These are phyloP conservation scores for Thera britannica DNA, from an alignment of 2,888 invertebrate species.

Conservation along the genomic window DNA sequence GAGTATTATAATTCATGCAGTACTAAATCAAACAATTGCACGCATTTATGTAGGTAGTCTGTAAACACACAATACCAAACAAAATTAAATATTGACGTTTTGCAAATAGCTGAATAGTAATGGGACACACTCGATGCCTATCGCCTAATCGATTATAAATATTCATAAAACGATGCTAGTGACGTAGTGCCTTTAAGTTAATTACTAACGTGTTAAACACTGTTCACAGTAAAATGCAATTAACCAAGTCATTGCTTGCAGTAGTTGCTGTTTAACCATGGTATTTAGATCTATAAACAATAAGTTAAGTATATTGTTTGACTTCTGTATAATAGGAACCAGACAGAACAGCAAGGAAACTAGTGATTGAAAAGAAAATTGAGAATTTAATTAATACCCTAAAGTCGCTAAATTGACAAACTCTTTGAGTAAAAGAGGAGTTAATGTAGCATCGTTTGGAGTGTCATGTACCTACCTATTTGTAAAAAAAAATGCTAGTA, in stretches of 20 bases:
- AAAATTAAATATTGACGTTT: constrained; percentile 15
- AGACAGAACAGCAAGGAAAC: too few species aligned
- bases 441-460: too few species aligned
- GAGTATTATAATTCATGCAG: background rate
- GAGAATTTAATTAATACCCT: too few species aligned
- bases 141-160: constrained; percentile 28
- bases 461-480: background rate
- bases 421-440: too few species aligned
- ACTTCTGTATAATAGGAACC: too few species aligned
- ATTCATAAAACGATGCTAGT: constrained; percentile 18
- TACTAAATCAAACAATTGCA: background rate
- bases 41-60: background rate
- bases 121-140: constrained; percentile 12
- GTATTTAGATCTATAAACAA: too few species aligned
- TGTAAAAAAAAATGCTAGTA: background rate
- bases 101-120: constrained; percentile 23
- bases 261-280: too few species aligned
- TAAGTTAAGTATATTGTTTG: too few species aligned
- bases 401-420: too few species aligned
- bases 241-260: constrained; percentile 14
- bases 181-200: background rate
- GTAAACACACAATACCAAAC: background rate
- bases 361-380: too few species aligned
- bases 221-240: constrained; percentile 14
- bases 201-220: constrained; percentile 9